Conservation (phyloP, 1,140 invertebrate species). For the Drosophila pandora region DNA sequence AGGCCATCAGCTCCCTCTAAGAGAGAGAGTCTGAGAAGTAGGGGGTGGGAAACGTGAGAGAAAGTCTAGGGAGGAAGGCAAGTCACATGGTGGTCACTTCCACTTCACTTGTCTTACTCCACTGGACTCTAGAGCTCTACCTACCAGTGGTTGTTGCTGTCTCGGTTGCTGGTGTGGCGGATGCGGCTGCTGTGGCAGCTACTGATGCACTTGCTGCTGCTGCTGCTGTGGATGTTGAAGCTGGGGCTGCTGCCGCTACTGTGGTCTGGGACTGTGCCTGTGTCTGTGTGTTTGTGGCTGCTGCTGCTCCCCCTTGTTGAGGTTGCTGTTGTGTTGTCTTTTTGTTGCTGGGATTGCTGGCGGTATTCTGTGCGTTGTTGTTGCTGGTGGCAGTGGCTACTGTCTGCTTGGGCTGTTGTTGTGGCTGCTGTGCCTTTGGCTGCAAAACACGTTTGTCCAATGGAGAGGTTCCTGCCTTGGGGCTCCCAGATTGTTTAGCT, state of each 20-base stretch:
- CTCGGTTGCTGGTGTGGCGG: slow-evolving; percentile 5
- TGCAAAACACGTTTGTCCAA: slow-evolving; percentile 84
- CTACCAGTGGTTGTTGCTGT: slow-evolving; percentile 54
- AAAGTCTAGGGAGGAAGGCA: neutral
- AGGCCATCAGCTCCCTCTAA: slow-evolving; percentile 39
- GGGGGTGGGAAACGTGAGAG: neutral
- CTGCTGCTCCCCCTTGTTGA: slow-evolving; percentile 44
- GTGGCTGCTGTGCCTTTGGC: slow-evolving; percentile 82
- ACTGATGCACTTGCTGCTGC: slow-evolving; percentile 10
- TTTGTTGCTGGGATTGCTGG: slow-evolving; percentile 57
- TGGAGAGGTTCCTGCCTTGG: slow-evolving; percentile 74
- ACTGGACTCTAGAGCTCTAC: slow-evolving; percentile 6
- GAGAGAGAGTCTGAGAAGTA: slow-evolving; percentile 4
- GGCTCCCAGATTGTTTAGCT: slow-evolving; percentile 78
- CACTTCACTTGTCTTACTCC: neutral
- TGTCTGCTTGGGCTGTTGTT: slow-evolving; percentile 70
- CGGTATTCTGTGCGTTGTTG: slow-evolving; percentile 43
- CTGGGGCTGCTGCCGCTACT: slow-evolving; percentile 14
- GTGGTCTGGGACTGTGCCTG: slow-evolving; percentile 9
- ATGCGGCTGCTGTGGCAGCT: slow-evolving; percentile 10
- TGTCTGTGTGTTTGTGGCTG: slow-evolving; percentile 44
- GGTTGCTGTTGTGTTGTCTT: slow-evolving; percentile 59
- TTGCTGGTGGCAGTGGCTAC: slow-evolving; percentile 43
- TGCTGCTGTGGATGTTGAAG: slow-evolving; percentile 15
- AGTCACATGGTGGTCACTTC: slow-evolving; percentile 31